Conservation (phyloP, 2,113 vertebrate species). For the Lynx canadensis region DNA sequence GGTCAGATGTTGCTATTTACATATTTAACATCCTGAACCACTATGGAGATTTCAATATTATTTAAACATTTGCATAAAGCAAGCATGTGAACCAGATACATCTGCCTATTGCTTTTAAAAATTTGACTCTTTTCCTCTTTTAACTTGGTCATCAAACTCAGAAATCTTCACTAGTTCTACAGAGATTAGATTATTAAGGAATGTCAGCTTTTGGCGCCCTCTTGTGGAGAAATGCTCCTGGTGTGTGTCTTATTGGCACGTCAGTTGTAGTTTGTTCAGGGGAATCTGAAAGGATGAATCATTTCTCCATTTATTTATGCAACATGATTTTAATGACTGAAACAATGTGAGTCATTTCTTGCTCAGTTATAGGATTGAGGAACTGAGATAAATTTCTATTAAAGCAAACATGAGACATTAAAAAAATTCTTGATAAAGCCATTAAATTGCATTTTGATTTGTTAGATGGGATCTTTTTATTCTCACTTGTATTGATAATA, state of each 20-base stretch:
- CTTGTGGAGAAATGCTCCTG: constrained; percentile 76
- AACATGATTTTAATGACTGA: constrained; percentile 39
- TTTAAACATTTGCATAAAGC: neutral
- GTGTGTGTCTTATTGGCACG: neutral
- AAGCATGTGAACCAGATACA: neutral
- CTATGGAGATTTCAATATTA: neutral
- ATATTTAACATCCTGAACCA: neutral
- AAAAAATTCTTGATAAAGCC: neutral
- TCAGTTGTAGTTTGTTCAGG: neutral
- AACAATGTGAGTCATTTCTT: constrained; percentile 36
- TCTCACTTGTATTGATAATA: neutral
- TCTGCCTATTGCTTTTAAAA: neutral
- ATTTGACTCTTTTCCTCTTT: neutral
- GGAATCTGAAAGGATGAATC: constrained; percentile 26
- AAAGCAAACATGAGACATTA: neutral
- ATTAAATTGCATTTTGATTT: neutral
- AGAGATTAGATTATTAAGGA: neutral
- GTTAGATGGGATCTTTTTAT: neutral
- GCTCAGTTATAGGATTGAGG: neutral
- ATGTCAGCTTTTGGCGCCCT: constrained; percentile 78
- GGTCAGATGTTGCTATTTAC: constrained; percentile 36
- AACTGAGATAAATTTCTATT: neutral
- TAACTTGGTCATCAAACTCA: neutral
- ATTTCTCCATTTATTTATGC: neutral
- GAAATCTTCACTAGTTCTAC: neutral